These are phyloP conservation scores for Oeneis ivallda DNA, from an alignment of 2,888 invertebrate species.

Conservation along the genomic window DNA sequence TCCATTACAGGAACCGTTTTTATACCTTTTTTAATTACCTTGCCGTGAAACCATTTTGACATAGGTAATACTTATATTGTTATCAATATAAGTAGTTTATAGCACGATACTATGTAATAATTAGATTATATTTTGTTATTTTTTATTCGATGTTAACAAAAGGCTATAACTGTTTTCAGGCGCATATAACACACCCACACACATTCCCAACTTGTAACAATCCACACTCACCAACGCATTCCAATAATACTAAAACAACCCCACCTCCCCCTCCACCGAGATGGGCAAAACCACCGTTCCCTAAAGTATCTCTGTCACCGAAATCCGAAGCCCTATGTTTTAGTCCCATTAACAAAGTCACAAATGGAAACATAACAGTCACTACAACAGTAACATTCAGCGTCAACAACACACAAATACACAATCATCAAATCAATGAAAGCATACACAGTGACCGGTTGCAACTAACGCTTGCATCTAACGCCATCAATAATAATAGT, in stretches of 20 bases:
- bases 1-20: background rate
- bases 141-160: conserved; percentile 32
- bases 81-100: background rate
- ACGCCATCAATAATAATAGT: conserved; percentile 73
- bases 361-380: conserved; percentile 88
- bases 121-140: conserved; percentile 26
- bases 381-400: conserved; percentile 94
- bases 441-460: conserved; percentile 73
- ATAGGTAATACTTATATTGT: background rate
- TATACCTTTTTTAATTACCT: background rate
- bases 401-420: conserved; percentile 83
- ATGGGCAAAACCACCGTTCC: conserved; percentile 89
- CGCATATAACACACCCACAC: conserved; percentile 80
- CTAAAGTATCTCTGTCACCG: conserved; percentile 75
- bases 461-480: conserved; percentile 80
- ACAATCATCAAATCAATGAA: conserved; percentile 78
- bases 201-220: conserved; percentile 70
- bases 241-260: conserved; percentile 74
- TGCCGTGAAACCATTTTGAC: background rate
- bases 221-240: conserved; percentile 68
- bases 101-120: conserved; percentile 16
- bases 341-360: conserved; percentile 71
- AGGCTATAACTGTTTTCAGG: conserved; percentile 75
- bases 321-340: conserved; percentile 68
- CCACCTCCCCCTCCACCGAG: conserved; percentile 93